Percentiles rank a stretch among this genome's conserved stretches.
These are phyloP conservation scores for Danionella cerebrum DNA, from an alignment of 2,113 vertebrate genomes.

Conservation along the genomic window DNA sequence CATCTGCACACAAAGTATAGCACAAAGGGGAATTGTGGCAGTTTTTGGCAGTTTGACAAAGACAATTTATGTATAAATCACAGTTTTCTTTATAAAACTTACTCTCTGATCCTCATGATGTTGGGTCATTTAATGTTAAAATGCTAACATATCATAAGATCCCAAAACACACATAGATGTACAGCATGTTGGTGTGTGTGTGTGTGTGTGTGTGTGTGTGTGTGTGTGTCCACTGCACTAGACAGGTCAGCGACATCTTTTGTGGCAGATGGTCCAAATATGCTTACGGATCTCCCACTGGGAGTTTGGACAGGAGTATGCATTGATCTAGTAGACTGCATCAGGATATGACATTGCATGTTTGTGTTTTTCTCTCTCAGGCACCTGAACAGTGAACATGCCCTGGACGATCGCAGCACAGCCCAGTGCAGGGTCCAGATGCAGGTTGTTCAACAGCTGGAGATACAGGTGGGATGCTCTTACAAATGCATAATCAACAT, in stretches of 20 bases:
- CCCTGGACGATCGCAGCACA: slow-evolving; percentile 96
- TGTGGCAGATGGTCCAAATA: slow-evolving; percentile 32
- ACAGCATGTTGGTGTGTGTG: slow-evolving; percentile 1
- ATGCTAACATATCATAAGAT: slow-evolving; percentile 11
- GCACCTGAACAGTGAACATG: slow-evolving; percentile 97
- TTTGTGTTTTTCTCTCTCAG: slow-evolving; percentile 32
- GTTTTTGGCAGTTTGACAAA: no score
- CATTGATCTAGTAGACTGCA: slow-evolving; percentile 17
- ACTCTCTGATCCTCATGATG: no score
- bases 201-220: slow-evolving; percentile 19
- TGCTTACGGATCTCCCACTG: slow-evolving; percentile 37
- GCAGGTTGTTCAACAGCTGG: slow-evolving; percentile 99
- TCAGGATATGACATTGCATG: slow-evolving; percentile 1
- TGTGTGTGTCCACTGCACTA: slow-evolving; percentile 26
- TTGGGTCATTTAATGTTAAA: slow-evolving; percentile 13
- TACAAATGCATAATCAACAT: neutral
- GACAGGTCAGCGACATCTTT: slow-evolving; percentile 20
- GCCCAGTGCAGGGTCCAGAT: slow-evolving; percentile 98
- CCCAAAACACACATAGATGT: slow-evolving; percentile 1
- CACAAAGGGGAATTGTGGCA: no score
- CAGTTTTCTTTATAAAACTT: no score
- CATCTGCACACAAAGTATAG: no score
- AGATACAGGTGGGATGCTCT: slow-evolving; percentile 83
- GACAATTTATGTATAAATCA: no score
- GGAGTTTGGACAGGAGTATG: slow-evolving; percentile 4